A percentile compares a stretch with the other conserved stretches of the same genome.
phyloP scores from a whole-genome alignment of 2,797 vertebrate genomes.

The Chaenodraco wilsoni region DNA sequence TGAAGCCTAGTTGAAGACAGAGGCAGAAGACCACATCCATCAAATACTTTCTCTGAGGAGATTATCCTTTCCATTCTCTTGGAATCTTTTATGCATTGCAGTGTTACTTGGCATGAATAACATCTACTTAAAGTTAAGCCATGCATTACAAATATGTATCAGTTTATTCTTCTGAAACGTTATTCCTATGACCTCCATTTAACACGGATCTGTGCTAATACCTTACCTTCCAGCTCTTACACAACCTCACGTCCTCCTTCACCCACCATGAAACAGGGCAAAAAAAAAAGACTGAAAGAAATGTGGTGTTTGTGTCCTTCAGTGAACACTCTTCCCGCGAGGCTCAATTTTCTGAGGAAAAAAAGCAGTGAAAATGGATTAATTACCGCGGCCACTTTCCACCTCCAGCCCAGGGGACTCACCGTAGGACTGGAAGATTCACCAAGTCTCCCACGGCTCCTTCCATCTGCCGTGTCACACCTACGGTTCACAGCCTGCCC shows the following conservation, averaged over 20 bases:
- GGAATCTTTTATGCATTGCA: slow-evolving; percentile 29
- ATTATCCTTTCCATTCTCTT: slow-evolving; percentile 43
- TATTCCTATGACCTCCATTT: slow-evolving; percentile 45
- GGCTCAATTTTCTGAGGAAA: slow-evolving; percentile 68
- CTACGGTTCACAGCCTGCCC: slow-evolving; percentile 54
- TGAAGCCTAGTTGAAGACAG: slow-evolving; percentile 23
- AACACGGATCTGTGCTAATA: slow-evolving; percentile 16
- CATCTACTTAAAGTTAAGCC: slow-evolving; percentile 28
- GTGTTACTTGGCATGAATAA: slow-evolving; percentile 32
- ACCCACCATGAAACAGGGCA: slow-evolving; percentile 33
- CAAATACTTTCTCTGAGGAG: slow-evolving; percentile 41
- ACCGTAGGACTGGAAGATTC: slow-evolving; percentile 69
- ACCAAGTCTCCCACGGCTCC: slow-evolving; percentile 74
- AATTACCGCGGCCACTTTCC: slow-evolving; percentile 80
- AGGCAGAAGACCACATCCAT: slow-evolving; percentile 29
- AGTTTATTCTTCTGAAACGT: slow-evolving; percentile 26
- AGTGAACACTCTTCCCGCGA: slow-evolving; percentile 49
- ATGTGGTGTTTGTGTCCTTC: slow-evolving; percentile 65
- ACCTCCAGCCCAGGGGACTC: slow-evolving; percentile 67
- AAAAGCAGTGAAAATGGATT: slow-evolving; percentile 78
- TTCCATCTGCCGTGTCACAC: slow-evolving; percentile 82
- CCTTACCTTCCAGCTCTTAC: slow-evolving; percentile 24
- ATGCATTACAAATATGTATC: slow-evolving; percentile 37
- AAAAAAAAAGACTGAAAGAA: slow-evolving; percentile 35
- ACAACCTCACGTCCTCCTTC: slow-evolving; percentile 27